These are phyloP conservation scores for Xerus rutilus DNA, from an alignment of 2,797 vertebrate species.

Conservation along the genomic window DNA sequence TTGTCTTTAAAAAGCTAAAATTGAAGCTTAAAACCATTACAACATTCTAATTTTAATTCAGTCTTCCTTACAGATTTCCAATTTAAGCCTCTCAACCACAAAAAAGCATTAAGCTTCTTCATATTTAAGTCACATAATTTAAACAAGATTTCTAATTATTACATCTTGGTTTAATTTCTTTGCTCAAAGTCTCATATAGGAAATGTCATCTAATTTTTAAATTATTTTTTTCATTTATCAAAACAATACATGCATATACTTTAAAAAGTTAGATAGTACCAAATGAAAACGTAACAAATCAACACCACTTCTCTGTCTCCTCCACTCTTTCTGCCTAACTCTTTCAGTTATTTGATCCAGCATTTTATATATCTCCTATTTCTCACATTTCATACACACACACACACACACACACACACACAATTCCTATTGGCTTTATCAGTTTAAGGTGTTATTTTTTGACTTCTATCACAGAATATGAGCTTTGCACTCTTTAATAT, in stretches of 20 bases:
- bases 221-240: slow-evolving; percentile 25
- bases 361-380: neutral
- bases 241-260: neutral
- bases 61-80: neutral
- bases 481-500: neutral
- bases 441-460: neutral
- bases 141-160: slow-evolving; percentile 53
- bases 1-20: slow-evolving; percentile 33
- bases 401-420: neutral
- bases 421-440: neutral
- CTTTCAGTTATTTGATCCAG: neutral
- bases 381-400: neutral
- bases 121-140: slow-evolving; percentile 56
- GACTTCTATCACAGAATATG: neutral
- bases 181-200: neutral
- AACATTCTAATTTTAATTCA: slow-evolving; percentile 29
- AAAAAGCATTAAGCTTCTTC: neutral
- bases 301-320: rapidly evolving
- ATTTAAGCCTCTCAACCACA: neutral
- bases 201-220: neutral
- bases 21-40: neutral
- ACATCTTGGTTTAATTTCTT: slow-evolving; percentile 62
- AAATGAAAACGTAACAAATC: neutral
- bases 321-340: no score
- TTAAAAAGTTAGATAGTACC: neutral